Evolutionary conservation across 2,113 vertebrate species (phyloP).

Genomic region (Dipodomys spectabilis): DNA sequence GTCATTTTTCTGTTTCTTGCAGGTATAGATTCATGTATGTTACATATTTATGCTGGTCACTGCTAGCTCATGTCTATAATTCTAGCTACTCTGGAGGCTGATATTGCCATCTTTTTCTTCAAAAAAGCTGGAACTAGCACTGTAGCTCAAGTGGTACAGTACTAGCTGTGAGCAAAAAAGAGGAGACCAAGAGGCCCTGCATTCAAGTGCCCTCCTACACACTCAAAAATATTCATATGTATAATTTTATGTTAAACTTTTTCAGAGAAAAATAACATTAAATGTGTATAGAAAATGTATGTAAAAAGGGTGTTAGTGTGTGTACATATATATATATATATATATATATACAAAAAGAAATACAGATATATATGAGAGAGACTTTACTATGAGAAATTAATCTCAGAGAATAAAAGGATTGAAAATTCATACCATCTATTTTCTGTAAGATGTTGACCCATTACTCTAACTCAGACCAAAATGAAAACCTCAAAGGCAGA

Average conservation of each 20-base stretch:
- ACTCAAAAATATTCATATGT: background rate
- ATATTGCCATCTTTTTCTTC: too few species aligned
- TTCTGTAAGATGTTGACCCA: background rate
- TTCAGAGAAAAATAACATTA: background rate
- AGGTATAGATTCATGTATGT: background rate
- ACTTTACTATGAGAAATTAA: background rate
- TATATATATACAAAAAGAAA: background rate
- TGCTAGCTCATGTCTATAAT: too few species aligned
- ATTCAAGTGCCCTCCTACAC: too few species aligned
- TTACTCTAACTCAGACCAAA: background rate
- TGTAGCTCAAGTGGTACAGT: too few species aligned
- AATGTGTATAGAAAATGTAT: background rate
- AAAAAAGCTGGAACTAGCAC: too few species aligned
- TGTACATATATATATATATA: too few species aligned
- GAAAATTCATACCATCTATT: background rate
- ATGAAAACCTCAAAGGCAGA: background rate
- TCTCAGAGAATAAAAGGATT: background rate
- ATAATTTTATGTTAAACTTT: background rate
- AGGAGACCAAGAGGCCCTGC: too few species aligned
- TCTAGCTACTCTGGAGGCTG: too few species aligned
- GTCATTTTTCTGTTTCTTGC: background rate
- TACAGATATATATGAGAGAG: too few species aligned
- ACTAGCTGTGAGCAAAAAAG: too few species aligned
- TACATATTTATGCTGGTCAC: background rate
- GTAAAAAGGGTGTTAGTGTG: too few species aligned